A percentile compares a stretch with the other conserved stretches of the same genome.
Conservation (phyloP, 2,113 vertebrate species). For the Centropristis striata region DNA sequence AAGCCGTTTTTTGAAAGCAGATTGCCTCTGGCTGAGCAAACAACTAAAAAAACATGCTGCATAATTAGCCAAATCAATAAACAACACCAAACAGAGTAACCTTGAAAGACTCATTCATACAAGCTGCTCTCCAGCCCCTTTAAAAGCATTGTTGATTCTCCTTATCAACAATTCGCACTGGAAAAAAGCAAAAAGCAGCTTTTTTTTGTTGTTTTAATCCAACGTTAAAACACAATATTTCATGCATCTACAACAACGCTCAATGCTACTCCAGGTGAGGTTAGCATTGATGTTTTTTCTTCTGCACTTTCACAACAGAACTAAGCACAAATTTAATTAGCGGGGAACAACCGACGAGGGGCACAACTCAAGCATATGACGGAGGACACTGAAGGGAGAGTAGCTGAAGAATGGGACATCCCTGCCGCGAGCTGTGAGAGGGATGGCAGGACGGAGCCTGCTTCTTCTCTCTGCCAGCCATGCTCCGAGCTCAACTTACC, state of each 20-base stretch:
- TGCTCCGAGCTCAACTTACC: slow-evolving; percentile 68
- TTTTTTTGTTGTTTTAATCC: slow-evolving; percentile 7
- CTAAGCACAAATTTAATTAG: background rate
- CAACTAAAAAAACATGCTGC: slow-evolving; percentile 62
- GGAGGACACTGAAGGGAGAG: background rate
- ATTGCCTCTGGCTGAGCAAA: slow-evolving; percentile 49
- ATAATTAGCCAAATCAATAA: slow-evolving; percentile 61
- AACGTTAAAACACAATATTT: background rate
- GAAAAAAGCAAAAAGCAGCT: slow-evolving; percentile 27
- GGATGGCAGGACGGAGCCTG: slow-evolving; percentile 33
- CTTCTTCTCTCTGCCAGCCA: slow-evolving; percentile 37
- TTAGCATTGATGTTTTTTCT: slow-evolving; percentile 43
- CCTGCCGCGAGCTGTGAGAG: background rate
- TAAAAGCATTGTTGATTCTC: slow-evolving; percentile 61
- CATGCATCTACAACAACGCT: slow-evolving; percentile 46
- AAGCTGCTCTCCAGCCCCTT: slow-evolving; percentile 20
- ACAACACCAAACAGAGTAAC: slow-evolving; percentile 32
- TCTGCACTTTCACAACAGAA: background rate
- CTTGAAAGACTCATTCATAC: slow-evolving; percentile 22
- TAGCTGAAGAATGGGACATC: slow-evolving; percentile 25
- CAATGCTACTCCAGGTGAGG: slow-evolving; percentile 39
- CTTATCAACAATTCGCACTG: slow-evolving; percentile 53
- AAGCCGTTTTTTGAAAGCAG: slow-evolving; percentile 40
- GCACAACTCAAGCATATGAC: slow-evolving; percentile 18
- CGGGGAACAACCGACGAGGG: background rate